phyloP scores from a whole-genome alignment of 2,797 vertebrate genomes.

The Leuciscus waleckii region DNA sequence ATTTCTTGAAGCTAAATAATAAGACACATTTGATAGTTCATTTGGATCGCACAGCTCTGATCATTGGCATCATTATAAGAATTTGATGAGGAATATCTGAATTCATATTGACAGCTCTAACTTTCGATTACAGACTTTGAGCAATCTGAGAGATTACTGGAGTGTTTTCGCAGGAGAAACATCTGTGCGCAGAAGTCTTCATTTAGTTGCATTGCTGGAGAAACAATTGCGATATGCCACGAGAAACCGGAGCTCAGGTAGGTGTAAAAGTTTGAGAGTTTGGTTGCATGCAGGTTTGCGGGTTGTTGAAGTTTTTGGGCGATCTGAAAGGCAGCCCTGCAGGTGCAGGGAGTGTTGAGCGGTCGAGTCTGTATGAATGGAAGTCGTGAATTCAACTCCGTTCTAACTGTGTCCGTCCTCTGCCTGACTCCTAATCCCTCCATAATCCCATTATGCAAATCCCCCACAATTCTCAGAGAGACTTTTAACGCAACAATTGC shows the following conservation, averaged over 20 bases:
- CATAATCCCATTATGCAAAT: constrained; percentile 99
- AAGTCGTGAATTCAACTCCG: constrained; percentile 37
- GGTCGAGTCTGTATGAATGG: constrained; percentile 34
- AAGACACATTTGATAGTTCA: background rate
- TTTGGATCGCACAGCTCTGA: background rate
- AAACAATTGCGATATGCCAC: no score
- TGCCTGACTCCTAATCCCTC: constrained; percentile 54
- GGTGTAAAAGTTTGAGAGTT: background rate
- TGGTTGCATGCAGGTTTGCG: background rate
- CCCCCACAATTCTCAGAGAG: constrained; percentile 83
- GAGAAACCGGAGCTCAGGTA: background rate
- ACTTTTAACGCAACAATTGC: constrained; percentile 82
- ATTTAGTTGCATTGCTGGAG: background rate
- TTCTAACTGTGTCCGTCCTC: constrained; percentile 43
- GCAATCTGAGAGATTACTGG: background rate
- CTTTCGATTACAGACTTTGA: background rate
- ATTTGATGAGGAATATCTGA: background rate
- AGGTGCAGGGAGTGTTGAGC: constrained; percentile 52
- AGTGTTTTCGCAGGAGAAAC: constrained; percentile 1
- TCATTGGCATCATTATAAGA: background rate
- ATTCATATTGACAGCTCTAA: background rate
- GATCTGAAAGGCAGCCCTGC: constrained; percentile 34
- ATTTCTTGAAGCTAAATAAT: background rate
- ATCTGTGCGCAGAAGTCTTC: background rate
- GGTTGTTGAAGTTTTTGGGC: background rate